Percentiles rank a stretch among this genome's conserved stretches.
These are phyloP conservation scores for Periplaneta americana DNA, from an alignment of 1,140 invertebrate genomes.

Conservation along the genomic window DNA sequence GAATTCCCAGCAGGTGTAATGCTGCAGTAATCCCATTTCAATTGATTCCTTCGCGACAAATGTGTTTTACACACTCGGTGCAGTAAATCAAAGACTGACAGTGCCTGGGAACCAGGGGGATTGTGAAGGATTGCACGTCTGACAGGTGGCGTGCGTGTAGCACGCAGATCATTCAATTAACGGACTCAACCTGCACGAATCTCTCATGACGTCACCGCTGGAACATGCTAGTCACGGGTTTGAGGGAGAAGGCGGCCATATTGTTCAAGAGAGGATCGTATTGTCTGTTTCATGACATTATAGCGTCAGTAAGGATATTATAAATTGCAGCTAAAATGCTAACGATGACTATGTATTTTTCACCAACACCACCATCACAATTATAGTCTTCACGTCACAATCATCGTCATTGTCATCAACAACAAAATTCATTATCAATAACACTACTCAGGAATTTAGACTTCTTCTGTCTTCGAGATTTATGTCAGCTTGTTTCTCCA, in stretches of 20 bases:
- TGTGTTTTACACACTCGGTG: not conserved
- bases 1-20: not conserved
- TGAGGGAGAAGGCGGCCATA: not conserved
- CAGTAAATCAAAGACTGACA: not conserved
- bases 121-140: not conserved
- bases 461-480: too few species aligned
- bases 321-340: too few species aligned
- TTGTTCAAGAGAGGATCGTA: too few species aligned
- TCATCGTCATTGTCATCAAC: too few species aligned
- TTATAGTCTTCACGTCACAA: too few species aligned
- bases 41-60: not conserved
- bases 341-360: too few species aligned
- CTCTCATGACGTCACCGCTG: not conserved
- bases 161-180: not conserved
- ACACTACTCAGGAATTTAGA: too few species aligned
- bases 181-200: not conserved
- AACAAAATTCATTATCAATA: too few species aligned
- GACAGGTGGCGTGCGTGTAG: not conserved
- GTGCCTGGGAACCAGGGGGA: not conserved
- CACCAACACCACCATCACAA: too few species aligned
- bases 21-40: not conserved
- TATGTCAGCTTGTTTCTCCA: too few species aligned
- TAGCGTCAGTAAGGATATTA: too few species aligned
- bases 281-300: too few species aligned
- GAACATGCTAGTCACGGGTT: not conserved